These are phyloP conservation scores for Halisarca cf. caerulea DNA, from an alignment of 37 sponge, comb jelly and placozoan genomes.

Conservation along the genomic window DNA sequence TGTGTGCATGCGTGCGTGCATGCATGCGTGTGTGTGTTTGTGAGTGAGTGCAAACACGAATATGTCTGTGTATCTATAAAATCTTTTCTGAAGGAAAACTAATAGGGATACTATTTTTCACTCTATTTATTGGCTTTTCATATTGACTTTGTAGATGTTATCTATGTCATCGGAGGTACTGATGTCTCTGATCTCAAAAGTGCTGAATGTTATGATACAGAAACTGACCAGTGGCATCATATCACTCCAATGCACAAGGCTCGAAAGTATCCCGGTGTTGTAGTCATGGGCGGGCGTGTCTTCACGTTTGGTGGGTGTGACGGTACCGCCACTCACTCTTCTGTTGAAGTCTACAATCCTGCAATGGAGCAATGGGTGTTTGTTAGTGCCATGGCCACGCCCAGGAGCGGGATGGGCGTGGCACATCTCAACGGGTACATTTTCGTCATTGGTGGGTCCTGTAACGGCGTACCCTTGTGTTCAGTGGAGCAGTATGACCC, in stretches of 20 bases:
- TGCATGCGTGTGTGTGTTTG: too few relatives aligned
- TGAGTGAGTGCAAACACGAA: too few relatives aligned
- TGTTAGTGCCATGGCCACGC: slow-evolving; percentile 45
- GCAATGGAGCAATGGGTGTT: slow-evolving; percentile 54
- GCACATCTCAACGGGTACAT: slow-evolving; percentile 47
- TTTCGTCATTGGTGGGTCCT: slow-evolving; percentile 66
- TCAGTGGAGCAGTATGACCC: slow-evolving; percentile 68
- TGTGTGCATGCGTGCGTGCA: too few relatives aligned
- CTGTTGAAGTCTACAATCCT: slow-evolving; percentile 58
- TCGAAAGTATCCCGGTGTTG: slow-evolving; percentile 64
- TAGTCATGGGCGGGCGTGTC: slow-evolving; percentile 30
- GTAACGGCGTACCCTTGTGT: slow-evolving; percentile 32
- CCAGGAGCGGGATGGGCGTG: slow-evolving; percentile 61
- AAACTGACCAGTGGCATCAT: slow-evolving; percentile 39
- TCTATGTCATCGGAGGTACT: slow-evolving; percentile 68
- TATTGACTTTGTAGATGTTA: slow-evolving; percentile 27
- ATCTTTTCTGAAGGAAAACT: too few relatives aligned
- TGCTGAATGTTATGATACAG: slow-evolving; percentile 59
- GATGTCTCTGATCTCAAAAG: slow-evolving; percentile 56
- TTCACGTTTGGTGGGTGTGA: slow-evolving; percentile 56
- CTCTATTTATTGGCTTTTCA: too few relatives aligned
- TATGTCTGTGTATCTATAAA: too few relatives aligned
- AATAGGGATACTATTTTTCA: too few relatives aligned
- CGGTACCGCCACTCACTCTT: slow-evolving; percentile 28
- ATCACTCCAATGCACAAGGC: slow-evolving; percentile 41